Base-by-base conservation (phyloP, 2,888 invertebrate genomes). In the Graphium colonna region DNA sequence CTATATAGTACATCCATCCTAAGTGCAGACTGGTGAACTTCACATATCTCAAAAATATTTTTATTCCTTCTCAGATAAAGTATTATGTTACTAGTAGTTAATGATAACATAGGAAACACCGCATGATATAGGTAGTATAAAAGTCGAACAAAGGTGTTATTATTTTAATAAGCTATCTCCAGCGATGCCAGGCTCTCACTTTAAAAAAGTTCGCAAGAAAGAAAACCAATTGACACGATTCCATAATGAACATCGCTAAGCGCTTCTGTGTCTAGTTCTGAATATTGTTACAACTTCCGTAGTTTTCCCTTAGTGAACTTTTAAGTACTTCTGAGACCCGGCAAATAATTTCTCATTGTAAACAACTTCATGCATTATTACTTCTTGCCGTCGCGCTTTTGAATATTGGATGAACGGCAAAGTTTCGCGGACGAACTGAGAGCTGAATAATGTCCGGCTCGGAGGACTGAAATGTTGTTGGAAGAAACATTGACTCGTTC, bases 341-440 rank as follows among this genome's bases (percentile, higher is more conserved):
- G 60, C 59, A 65, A 72, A 71, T 68, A 71, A 73, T 67, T 60
- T 60, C 60, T 64, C 63, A 66, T 64, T 68, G 61, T 61, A 68
- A 57, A 64, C 39, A 77, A 76, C 70, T 80, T 77, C 51, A 56
- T 60, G 69, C 71, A 75, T 77, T 75, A 73, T 65, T 21, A 21
- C 21, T 71, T 64, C 70, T 71, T 70, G 74, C 68, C 70, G 67
- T 74, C 62, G 66, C 60, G 63, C 59, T 63, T 62, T 68, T 71
- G 75, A 78, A 82, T 78, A 85, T 82, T 81, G 81, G 79, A 85
- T 80, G 68, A 77, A 84, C 77, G 67, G 75, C 65, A 61, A 82
- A 85, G 73, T 85, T 51, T 82, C 60, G 59, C 57, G 69, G 71
- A 73, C 65, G 59, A 78, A 79, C 72, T 78, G 64, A 69, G 68